Evolutionary conservation across 2,888 invertebrate genomes (phyloP), one percentile per base, ranked within the genome.

Genomic region (Drosophila kambysellisi): DNA sequence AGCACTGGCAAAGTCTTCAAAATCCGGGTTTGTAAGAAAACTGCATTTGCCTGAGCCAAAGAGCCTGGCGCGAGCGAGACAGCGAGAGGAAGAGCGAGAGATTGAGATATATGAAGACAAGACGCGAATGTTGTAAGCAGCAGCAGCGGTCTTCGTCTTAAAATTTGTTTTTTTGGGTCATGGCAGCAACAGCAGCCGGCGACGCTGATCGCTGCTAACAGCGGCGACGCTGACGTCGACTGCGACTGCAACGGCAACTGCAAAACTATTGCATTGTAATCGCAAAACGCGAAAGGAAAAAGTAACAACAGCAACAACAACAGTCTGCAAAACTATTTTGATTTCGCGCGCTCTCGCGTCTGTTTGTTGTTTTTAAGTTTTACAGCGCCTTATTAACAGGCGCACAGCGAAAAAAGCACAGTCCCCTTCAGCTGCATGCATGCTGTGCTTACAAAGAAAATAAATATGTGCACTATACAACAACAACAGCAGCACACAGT

Each of bases 361-460:
- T 80, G 84, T 88, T 91, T 91, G 91, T 91, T 91, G 91, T 88
- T 91, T 91, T 92, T 83, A 83, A 91, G 92, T 92, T 92, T 92
- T 90, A 88, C 89, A 91, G 85, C 88, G 91, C 81, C 82, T 81
- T 78, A 72, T 80, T 86, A 92, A 79, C 92, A 92, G 91, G 91
- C 90, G 82, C 82, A 65, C 91, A 91, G 91, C 74, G 51, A 54
- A 73, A 72, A 71, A 51, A 81, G 76, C 71, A 71, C 70, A 76
- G 70, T 39, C n/a, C 50, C 52, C 43, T 57, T 51, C 63, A 46
- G 46, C 8, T 46, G 46, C 46, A 46, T 79, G 80, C 73, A 79
- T 69, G 68, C 70, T 76, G 71, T 57, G 53, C 57, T 88, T 87
- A 89, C 89, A 90, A 87, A 63, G 74, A 79, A 74, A 79, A 82